A percentile compares a stretch with the other conserved stretches of the same genome.
Conservation (phyloP, 2,113 vertebrate species). For the Oostethus manadensis region DNA sequence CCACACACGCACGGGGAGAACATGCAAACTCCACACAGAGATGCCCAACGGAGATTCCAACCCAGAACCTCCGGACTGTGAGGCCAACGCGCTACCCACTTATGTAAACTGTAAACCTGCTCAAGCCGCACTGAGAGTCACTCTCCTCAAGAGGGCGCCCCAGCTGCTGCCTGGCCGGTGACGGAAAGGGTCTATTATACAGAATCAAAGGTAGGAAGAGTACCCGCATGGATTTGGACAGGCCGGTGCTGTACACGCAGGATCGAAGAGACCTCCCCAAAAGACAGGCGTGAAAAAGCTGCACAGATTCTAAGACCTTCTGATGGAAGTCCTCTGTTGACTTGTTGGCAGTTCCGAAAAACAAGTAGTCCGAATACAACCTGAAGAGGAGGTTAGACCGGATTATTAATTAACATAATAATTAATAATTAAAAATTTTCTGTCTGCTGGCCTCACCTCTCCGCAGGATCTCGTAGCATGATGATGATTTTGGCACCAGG, state of each 20-base stretch:
- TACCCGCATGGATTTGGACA: constrained; percentile 85
- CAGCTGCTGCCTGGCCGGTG: no score
- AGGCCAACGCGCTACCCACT: no score
- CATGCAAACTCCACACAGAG: no score
- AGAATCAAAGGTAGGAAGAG: constrained; percentile 38
- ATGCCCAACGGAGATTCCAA: no score
- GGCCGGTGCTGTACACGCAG: constrained; percentile 87
- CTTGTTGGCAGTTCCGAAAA: constrained; percentile 88
- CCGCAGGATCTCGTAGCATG: constrained; percentile 90
- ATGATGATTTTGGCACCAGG: constrained; percentile 84
- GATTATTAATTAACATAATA: no score
- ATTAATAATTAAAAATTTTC: no score
- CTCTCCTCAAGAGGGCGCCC: no score
- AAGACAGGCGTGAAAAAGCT: constrained; percentile 84
- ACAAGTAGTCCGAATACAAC: constrained; percentile 92
- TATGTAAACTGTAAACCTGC: no score
- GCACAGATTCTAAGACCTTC: constrained; percentile 81
- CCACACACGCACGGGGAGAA: no score
- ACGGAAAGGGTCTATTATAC: no score
- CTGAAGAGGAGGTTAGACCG: constrained; percentile 57
- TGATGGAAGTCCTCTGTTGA: constrained; percentile 90
- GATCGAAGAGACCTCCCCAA: constrained; percentile 76
- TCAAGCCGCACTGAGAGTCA: no score
- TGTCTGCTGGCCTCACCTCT: constrained; percentile 73
- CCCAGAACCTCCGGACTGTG: no score